Conservation (phyloP, 2,888 invertebrate genomes). For the Antheraea assamensis region DNA sequence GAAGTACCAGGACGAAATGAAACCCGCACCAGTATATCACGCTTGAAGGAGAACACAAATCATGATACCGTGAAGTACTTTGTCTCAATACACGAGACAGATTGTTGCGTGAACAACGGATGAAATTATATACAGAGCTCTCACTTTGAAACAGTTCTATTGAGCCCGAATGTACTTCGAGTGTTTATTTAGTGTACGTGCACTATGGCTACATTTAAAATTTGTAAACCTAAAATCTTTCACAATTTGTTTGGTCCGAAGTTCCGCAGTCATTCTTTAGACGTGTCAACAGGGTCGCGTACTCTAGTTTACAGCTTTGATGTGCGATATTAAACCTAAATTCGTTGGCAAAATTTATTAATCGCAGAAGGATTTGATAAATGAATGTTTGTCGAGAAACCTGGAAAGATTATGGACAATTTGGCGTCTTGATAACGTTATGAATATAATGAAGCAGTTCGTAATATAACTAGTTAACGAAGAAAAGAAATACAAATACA, state of each 20-base stretch:
- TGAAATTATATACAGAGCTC: not conserved
- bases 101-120: not conserved
- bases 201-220: not conserved
- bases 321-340: not conserved
- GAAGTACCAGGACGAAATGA: not conserved
- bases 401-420: not conserved
- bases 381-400: not conserved
- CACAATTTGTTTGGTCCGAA: not conserved
- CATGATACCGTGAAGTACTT: slow-evolving; percentile 27
- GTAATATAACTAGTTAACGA: too few relatives aligned
- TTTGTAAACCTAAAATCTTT: not conserved
- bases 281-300: not conserved
- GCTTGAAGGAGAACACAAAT: slow-evolving; percentile 22
- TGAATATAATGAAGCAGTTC: not conserved
- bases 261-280: not conserved
- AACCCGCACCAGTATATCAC: slow-evolving; percentile 8
- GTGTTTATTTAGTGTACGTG: not conserved
- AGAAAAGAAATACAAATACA: too few relatives aligned
- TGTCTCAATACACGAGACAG: slow-evolving; percentile 27
- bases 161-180: not conserved
- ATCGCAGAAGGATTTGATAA: not conserved
- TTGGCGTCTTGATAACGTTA: not conserved
- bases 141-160: slow-evolving; percentile 6
- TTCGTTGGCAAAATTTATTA: not conserved
- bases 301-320: not conserved